These are phyloP conservation scores for Rutilus rutilus DNA, from an alignment of 2,113 vertebrate genomes.

Conservation along the genomic window DNA sequence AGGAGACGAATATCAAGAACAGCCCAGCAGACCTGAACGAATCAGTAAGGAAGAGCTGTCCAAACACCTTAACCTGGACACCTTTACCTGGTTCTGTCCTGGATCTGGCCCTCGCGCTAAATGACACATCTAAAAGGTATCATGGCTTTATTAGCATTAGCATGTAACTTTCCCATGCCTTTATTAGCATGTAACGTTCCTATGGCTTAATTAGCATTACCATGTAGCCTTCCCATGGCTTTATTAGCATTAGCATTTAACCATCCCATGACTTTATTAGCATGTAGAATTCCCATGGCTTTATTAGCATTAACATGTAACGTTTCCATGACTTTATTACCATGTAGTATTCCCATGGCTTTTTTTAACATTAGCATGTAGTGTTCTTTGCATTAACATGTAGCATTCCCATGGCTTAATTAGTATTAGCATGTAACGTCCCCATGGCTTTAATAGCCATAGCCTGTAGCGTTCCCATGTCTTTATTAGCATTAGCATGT, in stretches of 20 bases:
- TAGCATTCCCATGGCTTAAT: too few species aligned
- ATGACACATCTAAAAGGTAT: conserved; percentile 69
- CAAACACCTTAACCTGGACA: conserved; percentile 75
- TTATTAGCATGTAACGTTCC: too few species aligned
- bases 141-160: neutral
- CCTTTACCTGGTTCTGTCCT: conserved; percentile 76
- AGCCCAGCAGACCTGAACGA: conserved; percentile 72
- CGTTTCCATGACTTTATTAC: too few species aligned
- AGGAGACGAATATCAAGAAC: conserved; percentile 80
- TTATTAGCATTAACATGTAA: neutral
- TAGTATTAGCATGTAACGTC: neutral
- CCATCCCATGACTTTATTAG: too few species aligned
- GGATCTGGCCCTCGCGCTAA: conserved; percentile 75
- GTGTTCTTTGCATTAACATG: too few species aligned
- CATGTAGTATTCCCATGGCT: too few species aligned
- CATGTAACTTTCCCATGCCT: neutral
- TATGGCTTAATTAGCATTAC: too few species aligned
- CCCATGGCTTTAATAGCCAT: too few species aligned
- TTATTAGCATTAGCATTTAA: neutral
- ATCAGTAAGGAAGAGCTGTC: conserved; percentile 66
- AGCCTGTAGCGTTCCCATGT: too few species aligned
- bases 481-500: neutral
- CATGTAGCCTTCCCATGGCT: neutral
- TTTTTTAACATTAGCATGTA: too few species aligned
- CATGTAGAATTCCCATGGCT: neutral